Evolutionary conservation across 2,888 invertebrate genomes (phyloP), one percentile per base, ranked within the genome.

Genomic region (Lepidochrysops patricia): DNA sequence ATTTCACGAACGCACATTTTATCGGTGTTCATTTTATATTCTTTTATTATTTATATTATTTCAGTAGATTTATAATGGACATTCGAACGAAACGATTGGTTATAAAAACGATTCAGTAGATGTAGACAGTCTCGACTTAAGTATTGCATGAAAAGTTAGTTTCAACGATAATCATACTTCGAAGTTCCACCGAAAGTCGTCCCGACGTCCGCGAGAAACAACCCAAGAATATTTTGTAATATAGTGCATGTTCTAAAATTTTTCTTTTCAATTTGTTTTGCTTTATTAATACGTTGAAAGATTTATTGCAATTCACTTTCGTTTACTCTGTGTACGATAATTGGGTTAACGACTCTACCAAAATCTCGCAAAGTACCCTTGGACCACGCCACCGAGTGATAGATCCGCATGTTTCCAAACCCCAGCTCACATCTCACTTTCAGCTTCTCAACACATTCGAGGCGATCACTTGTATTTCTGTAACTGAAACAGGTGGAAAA

Each of bases 351-450:
- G 78, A 77, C 76, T 82, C 77, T 70, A 75, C 82, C 82, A 80
- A 66, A 77, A 70, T 72, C 86, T 81, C 83, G 83, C 86, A 83
- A 75, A 79, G 79, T 82, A 77, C 71, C 82, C 81, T 80, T 77
- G 80, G 81, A 86, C 88, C 89, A 89, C 88, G 89, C 89, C 89
- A 89, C 89, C 89, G 89, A 88, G 89, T 89, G 88, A 89, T 84
- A 79, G 86, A 87, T 81, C 77, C 87, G 88, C 87, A 88, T 88
- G 88, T 82, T 82, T 82, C 84, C 81, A 81, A 85, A 85, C 85
- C 86, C 86, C 82, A 85, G 86, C 84, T 84, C 86, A 87, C 87
- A 89, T 85, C 82, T 86, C 87, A 88, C 87, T 79, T 76, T 84
- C 86, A 88, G 88, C 88, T 89, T 88, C 82, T 86, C 85, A 81